Evolutionary conservation across 2,797 vertebrate species (phyloP).

Genomic region (Meda fulgida): DNA sequence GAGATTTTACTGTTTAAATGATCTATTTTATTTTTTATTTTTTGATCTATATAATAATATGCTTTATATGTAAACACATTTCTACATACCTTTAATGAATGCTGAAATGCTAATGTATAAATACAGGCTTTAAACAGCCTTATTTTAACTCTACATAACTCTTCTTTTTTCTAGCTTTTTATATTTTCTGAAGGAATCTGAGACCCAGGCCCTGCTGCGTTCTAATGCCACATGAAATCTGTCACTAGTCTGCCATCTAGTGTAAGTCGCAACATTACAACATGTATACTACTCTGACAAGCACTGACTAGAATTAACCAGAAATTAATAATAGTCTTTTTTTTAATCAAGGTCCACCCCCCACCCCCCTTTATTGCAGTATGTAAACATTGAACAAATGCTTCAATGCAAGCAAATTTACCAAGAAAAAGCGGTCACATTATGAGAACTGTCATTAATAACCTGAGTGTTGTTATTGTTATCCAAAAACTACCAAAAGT

Average conservation of each 20-base stretch:
- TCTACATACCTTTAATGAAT: not conserved
- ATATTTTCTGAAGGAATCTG: constrained; percentile 18
- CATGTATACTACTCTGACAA: not conserved
- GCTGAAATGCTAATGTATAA: not conserved
- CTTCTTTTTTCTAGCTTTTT: not conserved
- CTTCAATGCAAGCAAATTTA: too few species aligned
- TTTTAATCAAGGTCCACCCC: not conserved
- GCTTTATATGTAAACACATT: not conserved
- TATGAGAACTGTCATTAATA: not conserved
- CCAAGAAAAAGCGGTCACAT: too few species aligned
- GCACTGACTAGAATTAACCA: not conserved
- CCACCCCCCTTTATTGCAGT: not conserved
- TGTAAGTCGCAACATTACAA: constrained; percentile 12
- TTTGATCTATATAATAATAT: too few species aligned
- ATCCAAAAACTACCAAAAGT: not conserved
- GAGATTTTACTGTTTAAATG: not conserved
- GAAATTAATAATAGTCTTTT: not conserved
- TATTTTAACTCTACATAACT: not conserved
- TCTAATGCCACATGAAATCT: constrained; percentile 12
- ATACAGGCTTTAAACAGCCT: not conserved
- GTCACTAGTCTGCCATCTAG: constrained; percentile 57
- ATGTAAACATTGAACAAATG: not conserved
- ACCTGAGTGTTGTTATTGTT: not conserved
- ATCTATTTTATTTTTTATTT: not conserved
- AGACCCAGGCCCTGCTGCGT: not conserved